These are phyloP conservation scores for Eurytoma adleriae DNA, from an alignment of 2,888 invertebrate genomes.

Conservation along the genomic window DNA sequence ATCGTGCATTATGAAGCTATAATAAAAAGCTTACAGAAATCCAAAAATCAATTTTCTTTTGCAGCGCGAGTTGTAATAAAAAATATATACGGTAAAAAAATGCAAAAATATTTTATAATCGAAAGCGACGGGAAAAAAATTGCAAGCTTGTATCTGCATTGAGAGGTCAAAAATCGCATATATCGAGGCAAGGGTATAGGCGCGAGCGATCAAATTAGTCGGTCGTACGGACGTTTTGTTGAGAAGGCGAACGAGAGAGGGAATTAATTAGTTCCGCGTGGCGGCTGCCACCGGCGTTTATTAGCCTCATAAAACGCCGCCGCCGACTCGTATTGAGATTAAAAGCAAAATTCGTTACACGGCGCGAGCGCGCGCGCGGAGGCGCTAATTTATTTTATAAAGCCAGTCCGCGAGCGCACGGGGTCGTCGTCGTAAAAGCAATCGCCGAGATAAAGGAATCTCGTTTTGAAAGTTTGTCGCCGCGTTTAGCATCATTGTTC, in stretches of 20 bases:
- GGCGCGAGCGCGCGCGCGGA: constrained; percentile 36
- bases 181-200: constrained; percentile 4
- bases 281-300: constrained; percentile 51
- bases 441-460: constrained; percentile 33
- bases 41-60: background rate
- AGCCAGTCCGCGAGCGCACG: background rate
- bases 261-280: constrained; percentile 51
- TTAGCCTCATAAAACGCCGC: constrained; percentile 50
- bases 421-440: constrained; percentile 8
- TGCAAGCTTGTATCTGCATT: too few relatives aligned
- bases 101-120: too few relatives aligned
- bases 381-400: constrained; percentile 58
- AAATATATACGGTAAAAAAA: too few relatives aligned
- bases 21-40: constrained; percentile 25
- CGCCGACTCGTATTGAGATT: constrained; percentile 40
- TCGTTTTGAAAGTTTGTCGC: constrained; percentile 32
- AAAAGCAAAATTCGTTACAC: constrained; percentile 52
- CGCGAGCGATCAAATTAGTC: background rate
- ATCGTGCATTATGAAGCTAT: background rate
- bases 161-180: background rate
- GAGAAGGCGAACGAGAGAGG: background rate
- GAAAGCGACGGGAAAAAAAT: too few relatives aligned
- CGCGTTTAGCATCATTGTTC: constrained; percentile 17
- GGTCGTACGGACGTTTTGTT: background rate
- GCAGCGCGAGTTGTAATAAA: too few relatives aligned